These are phyloP conservation scores for Decapterus maruadsi DNA, from an alignment of 2,797 vertebrate genomes.

Conservation along the genomic window DNA sequence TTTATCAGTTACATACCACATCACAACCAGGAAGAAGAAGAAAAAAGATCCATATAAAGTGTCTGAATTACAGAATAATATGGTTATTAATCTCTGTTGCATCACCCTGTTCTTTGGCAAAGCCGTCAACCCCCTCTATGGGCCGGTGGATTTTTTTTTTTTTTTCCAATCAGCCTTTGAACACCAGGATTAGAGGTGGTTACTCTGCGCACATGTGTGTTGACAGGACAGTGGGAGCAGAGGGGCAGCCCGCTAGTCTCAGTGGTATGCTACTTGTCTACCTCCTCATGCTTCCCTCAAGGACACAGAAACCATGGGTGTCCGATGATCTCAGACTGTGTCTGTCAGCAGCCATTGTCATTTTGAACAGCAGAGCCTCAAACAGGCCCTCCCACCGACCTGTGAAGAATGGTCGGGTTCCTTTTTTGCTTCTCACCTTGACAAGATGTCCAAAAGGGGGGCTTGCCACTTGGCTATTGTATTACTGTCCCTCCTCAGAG, in stretches of 20 bases:
- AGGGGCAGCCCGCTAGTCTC: conserved; percentile 69
- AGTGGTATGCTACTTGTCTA: conserved; percentile 68
- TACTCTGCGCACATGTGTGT: conserved; percentile 56
- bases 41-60: background rate
- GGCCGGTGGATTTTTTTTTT: conserved; percentile 26
- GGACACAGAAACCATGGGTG: conserved; percentile 76
- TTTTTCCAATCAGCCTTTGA: conserved; percentile 49
- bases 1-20: conserved; percentile 28
- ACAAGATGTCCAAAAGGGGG: conserved; percentile 79
- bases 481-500: conserved; percentile 72
- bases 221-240: conserved; percentile 68
- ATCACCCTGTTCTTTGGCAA: conserved; percentile 24
- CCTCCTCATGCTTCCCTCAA: conserved; percentile 73
- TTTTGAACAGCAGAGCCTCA: conserved; percentile 69
- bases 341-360: conserved; percentile 73
- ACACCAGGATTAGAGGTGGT: conserved; percentile 49
- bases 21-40: conserved; percentile 15
- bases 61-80: conserved; percentile 17
- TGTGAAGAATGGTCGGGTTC: conserved; percentile 75
- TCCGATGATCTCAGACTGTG: conserved; percentile 67
- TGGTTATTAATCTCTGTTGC: conserved; percentile 29
- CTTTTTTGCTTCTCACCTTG: conserved; percentile 77
- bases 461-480: conserved; percentile 84
- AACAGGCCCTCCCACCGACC: conserved; percentile 75
- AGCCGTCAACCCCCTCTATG: conserved; percentile 6